Base-by-base conservation (phyloP, 2,888 invertebrate species). In the Apamea monoglypha region DNA sequence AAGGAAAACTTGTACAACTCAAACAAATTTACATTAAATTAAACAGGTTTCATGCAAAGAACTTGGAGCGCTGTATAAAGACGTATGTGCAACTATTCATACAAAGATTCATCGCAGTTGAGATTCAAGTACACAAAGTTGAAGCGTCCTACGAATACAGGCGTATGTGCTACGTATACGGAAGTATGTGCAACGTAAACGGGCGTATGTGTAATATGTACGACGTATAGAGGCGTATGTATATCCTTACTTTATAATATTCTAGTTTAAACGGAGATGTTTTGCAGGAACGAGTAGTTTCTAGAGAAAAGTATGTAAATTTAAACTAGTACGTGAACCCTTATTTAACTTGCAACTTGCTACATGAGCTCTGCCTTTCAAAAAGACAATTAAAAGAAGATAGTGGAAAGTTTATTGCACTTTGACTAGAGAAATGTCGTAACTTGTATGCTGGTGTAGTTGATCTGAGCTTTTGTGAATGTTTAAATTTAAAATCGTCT, bases 21-120 rank as follows among this genome's bases (percentile, higher is more conserved):
- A 72, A 82, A 86, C 66, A 79, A 74, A 80, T 76, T 83, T 83
- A 77, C 71, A 80, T 69, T 50, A 66, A 80, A 84, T 85, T 84
- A 87, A 87, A 77, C 56, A 76, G 63, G 40, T 53, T 70, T 47
- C 40, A 50, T 61, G 71, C 64, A 74, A 74, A 74, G 68, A 70
- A 70, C 74, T 75, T 63, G 36, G 32, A 74, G 68, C 36, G 67
- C 61, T 29, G 64, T 21, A 76, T 47, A 74, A 75, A 84, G 77
- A 81, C 36, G 73, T 61, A 70, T 77, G 69, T 75, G 76, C 63
- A 83, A 83, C 74, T 78, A 70, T 68, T 83, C 74, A 67, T 70
- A 75, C 71, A 73, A 80, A 87, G 84, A 80, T 85, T 80, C 76
- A 76, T 76, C 25, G 36, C 56, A 76, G 82, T 66, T 53, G 70